Evolutionary conservation across 2,113 vertebrate species (phyloP).

Genomic region (Thamnaconus septentrionalis): DNA sequence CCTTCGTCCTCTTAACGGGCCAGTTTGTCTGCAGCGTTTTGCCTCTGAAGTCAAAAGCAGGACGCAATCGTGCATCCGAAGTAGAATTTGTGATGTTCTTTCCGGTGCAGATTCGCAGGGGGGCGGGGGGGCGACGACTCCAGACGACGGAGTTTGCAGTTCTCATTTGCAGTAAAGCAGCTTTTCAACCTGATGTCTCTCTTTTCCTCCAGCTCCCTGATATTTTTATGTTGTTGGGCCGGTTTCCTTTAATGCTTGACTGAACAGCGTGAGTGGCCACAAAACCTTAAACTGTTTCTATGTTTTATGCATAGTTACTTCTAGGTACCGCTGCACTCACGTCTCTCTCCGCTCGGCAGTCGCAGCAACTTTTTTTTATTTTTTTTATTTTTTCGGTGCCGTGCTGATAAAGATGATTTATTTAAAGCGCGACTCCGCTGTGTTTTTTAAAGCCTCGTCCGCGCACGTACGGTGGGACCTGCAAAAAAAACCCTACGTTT

Average conservation of each 20-base stretch:
- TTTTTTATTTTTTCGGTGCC: too few relatives aligned
- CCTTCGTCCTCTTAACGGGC: background rate
- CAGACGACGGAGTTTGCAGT: constrained; percentile 33
- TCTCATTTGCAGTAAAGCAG: constrained; percentile 31
- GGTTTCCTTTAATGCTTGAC: background rate
- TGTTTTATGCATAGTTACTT: constrained; percentile 14
- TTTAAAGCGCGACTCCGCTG: constrained; percentile 36
- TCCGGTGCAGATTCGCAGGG: too few relatives aligned
- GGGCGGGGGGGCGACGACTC: too few relatives aligned
- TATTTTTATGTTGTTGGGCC: constrained; percentile 12
- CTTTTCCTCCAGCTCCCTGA: background rate
- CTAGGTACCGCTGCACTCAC: background rate
- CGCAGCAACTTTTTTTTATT: background rate
- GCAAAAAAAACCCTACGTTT: too few relatives aligned
- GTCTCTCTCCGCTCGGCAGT: background rate
- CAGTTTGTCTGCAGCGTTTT: background rate
- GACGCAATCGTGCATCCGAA: too few relatives aligned
- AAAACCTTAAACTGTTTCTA: constrained; percentile 31
- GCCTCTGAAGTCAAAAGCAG: too few relatives aligned
- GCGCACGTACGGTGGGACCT: too few relatives aligned
- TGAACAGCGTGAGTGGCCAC: background rate
- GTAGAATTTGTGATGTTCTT: too few relatives aligned
- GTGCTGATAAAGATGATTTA: constrained; percentile 26
- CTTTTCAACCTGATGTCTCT: constrained; percentile 22
- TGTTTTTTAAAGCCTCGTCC: constrained; percentile 9